These are phyloP conservation scores for Bilobella aurantiaca DNA, from an alignment of 1,140 invertebrate genomes.

Conservation along the genomic window DNA sequence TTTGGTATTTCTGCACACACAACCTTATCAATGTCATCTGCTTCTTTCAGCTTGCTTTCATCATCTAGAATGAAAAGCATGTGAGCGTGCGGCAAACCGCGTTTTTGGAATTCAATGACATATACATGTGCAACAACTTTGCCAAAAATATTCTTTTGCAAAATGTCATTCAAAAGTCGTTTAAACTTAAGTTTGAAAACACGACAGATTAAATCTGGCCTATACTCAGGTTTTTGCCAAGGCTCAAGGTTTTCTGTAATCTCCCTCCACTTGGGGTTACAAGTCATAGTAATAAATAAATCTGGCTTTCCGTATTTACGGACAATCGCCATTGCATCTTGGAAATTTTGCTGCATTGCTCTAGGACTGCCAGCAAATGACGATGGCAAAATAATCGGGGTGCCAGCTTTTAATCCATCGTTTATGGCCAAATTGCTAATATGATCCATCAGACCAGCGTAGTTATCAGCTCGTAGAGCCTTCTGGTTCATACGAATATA, in stretches of 20 bases:
- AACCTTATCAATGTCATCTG: conserved; percentile 31
- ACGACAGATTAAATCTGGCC: conserved; percentile 40
- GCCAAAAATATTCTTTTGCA: conserved; percentile 39
- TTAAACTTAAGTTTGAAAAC: conserved; percentile 46
- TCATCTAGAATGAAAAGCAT: conserved; percentile 31
- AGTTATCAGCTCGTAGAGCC: conserved; percentile 43
- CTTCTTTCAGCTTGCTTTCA: conserved; percentile 24
- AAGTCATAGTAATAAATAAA: conserved; percentile 44
- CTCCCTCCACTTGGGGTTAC: conserved; percentile 42
- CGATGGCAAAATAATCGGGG: conserved; percentile 34
- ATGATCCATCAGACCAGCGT: conserved; percentile 42
- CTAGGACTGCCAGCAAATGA: conserved; percentile 39
- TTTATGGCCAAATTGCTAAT: conserved; percentile 9
- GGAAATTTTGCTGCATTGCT: conserved; percentile 40
- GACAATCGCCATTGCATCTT: conserved; percentile 40
- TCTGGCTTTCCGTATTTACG: conserved; percentile 40
- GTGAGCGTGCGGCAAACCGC: conserved; percentile 19
- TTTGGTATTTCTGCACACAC: conserved; percentile 34
- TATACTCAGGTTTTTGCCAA: conserved; percentile 34
- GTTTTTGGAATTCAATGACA: conserved; percentile 34
- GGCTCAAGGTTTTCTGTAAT: conserved; percentile 36
- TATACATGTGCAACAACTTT: conserved; percentile 38
- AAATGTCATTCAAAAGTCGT: conserved; percentile 41
- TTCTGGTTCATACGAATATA: conserved; percentile 42
- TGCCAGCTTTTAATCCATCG: conserved; percentile 7